phyloP scores from a whole-genome alignment of 92 coral and sea anemone species.

The Pocillopora meandrina region DNA sequence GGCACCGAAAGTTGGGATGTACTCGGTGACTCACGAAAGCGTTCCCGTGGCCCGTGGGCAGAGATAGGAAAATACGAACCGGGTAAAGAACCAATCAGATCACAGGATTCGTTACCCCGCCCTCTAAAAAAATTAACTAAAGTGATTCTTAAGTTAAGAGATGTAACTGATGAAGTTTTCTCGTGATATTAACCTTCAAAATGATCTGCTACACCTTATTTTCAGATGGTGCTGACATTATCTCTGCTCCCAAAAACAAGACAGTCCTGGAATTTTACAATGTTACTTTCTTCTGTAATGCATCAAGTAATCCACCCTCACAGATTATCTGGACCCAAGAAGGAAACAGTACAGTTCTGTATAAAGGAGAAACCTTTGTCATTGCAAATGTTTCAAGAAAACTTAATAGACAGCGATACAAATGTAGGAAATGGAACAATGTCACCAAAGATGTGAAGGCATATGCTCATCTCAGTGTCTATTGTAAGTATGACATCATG shows the following conservation, averaged over 20 bases:
- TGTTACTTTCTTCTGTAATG: conserved; percentile 7
- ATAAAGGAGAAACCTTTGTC: conserved; percentile 2
- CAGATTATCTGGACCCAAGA: too few relatives aligned
- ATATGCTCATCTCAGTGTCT: neutral
- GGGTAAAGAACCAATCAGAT: too few relatives aligned
- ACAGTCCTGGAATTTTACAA: conserved; percentile 4
- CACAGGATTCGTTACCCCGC: too few relatives aligned
- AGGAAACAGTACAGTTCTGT: neutral
- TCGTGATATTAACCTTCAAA: neutral
- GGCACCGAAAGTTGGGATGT: too few relatives aligned
- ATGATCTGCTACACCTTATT: neutral
- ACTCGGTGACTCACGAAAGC: too few relatives aligned
- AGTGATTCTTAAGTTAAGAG: too few relatives aligned
- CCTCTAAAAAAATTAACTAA: too few relatives aligned
- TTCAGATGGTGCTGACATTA: conserved; percentile 3
- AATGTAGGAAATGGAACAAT: neutral
- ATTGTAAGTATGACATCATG: neutral
- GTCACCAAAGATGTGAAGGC: neutral
- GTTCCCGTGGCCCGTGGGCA: too few relatives aligned
- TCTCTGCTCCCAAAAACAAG: neutral
- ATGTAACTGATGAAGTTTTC: neutral
- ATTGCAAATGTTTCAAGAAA: neutral
- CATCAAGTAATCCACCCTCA: conserved; percentile 14
- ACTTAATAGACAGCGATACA: neutral
- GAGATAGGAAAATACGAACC: too few relatives aligned